Evolutionary conservation across 2,888 invertebrate species (phyloP).

Genomic region (Rapana venosa): DNA sequence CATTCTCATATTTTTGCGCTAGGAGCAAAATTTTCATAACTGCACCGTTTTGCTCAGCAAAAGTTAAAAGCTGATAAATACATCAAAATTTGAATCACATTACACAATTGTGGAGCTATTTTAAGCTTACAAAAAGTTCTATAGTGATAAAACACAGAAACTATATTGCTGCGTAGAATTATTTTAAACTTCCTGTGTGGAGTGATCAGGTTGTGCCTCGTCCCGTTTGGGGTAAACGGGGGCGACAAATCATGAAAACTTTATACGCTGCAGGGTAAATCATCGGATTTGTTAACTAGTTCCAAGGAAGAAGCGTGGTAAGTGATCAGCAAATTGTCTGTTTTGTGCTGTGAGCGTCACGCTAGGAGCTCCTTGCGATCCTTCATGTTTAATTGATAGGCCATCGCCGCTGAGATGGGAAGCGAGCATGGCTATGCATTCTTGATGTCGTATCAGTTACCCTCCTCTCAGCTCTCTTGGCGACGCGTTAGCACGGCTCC

Average conservation of each 20-base stretch:
- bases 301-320: slow-evolving; percentile 20
- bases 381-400: slow-evolving; percentile 37
- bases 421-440: slow-evolving; percentile 34
- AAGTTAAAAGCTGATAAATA: not conserved
- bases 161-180: slow-evolving; percentile 21
- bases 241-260: slow-evolving; percentile 28
- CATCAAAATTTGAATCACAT: not conserved
- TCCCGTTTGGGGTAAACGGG: slow-evolving; percentile 34
- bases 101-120: not conserved
- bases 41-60: too few species aligned
- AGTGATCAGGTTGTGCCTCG: slow-evolving; percentile 18
- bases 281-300: not conserved
- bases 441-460: not conserved
- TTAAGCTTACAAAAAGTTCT: not conserved
- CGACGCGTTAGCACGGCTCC: slow-evolving; percentile 25
- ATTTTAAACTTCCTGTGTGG: slow-evolving; percentile 25
- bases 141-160: not conserved
- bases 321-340: slow-evolving; percentile 24
- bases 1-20: slow-evolving; percentile 28
- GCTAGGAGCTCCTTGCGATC: not conserved
- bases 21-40: too few species aligned
- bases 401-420: not conserved
- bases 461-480: not conserved
- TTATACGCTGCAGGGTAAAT: slow-evolving; percentile 3
- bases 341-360: not conserved